Conservation (phyloP, 2,888 invertebrate species). For the Watsonalla binaria region DNA sequence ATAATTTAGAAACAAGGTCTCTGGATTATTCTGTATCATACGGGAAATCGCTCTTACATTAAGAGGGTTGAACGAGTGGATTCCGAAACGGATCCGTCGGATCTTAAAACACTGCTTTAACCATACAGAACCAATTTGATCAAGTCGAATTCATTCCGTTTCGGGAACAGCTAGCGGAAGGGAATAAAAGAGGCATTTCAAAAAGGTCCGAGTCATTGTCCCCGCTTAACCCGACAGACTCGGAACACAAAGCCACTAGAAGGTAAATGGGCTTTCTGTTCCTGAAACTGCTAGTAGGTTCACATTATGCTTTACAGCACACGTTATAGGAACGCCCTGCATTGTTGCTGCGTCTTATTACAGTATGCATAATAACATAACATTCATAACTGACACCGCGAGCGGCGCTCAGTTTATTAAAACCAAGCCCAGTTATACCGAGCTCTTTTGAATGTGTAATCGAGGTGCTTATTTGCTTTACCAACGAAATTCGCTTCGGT, state of each 20-base stretch:
- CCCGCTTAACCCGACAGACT: conserved; percentile 59
- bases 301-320: conserved; percentile 55
- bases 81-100: conserved; percentile 8
- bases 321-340: conserved; percentile 31
- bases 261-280: conserved; percentile 67
- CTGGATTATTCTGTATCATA: too few relatives aligned
- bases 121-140: conserved; percentile 37
- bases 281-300: conserved; percentile 53
- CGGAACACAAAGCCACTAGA: conserved; percentile 63
- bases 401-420: conserved; percentile 50
- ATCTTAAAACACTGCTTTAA: conserved; percentile 29
- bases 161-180: conserved; percentile 40
- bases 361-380: conserved; percentile 57
- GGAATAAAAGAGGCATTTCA: conserved; percentile 52
- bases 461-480: conserved; percentile 46
- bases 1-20: too few relatives aligned
- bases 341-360: conserved; percentile 50
- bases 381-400: conserved; percentile 56
- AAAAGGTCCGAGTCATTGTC: conserved; percentile 61
- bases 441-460: conserved; percentile 51
- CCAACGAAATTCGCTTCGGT: conserved; percentile 22
- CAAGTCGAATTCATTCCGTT: conserved; percentile 43
- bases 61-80: not conserved
- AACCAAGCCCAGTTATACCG: conserved; percentile 37
- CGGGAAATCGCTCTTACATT: too few relatives aligned